A percentile compares a stretch with the other conserved stretches of the same genome.
Evolutionary conservation across 2,797 vertebrate species (phyloP).

Genomic region (Sciaenops ocellatus): DNA sequence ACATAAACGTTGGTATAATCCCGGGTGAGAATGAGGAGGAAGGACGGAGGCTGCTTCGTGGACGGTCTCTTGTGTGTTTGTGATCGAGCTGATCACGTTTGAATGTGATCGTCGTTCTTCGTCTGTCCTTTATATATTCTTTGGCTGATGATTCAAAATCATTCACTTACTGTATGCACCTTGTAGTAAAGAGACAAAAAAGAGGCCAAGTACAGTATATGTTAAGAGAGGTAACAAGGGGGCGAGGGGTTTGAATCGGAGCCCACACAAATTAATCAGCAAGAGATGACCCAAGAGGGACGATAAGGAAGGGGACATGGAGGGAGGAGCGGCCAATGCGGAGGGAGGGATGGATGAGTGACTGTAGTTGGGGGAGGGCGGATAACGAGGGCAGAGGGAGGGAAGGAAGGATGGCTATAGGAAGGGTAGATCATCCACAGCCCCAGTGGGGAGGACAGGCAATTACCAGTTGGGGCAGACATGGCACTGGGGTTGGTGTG

Average conservation of each 20-base stretch:
- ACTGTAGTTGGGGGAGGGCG: conserved; percentile 44
- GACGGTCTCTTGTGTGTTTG: background rate
- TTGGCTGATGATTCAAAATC: background rate
- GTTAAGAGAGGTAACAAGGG: conserved; percentile 3
- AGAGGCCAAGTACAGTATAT: background rate
- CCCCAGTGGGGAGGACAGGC: conserved; percentile 81
- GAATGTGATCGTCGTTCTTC: background rate
- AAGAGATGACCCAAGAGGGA: conserved; percentile 46
- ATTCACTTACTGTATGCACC: too few relatives aligned
- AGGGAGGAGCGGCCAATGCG: conserved; percentile 54
- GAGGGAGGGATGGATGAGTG: conserved; percentile 54
- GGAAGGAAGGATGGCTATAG: conserved; percentile 54
- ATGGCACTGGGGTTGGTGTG: conserved; percentile 66
- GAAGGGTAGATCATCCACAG: conserved; percentile 76
- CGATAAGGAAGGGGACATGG: conserved; percentile 40
- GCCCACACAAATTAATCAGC: conserved; percentile 55
- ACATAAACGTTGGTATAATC: conserved; percentile 30
- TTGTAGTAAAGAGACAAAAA: background rate
- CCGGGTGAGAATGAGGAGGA: background rate
- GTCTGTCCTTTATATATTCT: background rate
- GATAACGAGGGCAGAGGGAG: conserved; percentile 72
- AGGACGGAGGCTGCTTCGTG: background rate
- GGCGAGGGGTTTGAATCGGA: conserved; percentile 29
- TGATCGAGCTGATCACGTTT: background rate
- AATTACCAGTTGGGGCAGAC: conserved; percentile 83